Evolutionary conservation across 2,113 vertebrate species (phyloP).

Genomic region (Ophthalmotilapia sp.): DNA sequence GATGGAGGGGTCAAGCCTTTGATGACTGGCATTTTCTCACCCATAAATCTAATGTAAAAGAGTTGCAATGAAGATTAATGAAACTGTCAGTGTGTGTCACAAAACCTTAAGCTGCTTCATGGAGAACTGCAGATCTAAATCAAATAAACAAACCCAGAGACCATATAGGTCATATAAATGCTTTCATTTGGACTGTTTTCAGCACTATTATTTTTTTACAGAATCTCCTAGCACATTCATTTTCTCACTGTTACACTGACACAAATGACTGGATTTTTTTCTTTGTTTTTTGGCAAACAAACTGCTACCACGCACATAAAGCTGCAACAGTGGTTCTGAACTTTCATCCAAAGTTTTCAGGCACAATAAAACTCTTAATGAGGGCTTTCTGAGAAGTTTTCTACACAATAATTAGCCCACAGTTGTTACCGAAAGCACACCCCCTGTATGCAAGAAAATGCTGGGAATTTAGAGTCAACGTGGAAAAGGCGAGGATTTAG

Average conservation of each 20-base stretch:
- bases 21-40: not conserved
- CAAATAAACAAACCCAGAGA: not conserved
- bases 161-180: not conserved
- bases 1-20: not conserved
- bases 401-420: not conserved
- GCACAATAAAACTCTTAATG: constrained; percentile 27
- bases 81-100: not conserved
- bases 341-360: constrained; percentile 10
- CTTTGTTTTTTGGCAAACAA: not conserved
- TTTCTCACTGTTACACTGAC: not conserved
- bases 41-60: not conserved
- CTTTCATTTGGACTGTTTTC: not conserved
- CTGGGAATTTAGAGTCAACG: not conserved
- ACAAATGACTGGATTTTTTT: not conserved
- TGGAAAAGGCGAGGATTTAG: not conserved
- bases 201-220: not conserved
- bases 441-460: not conserved
- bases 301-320: not conserved
- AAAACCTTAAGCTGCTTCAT: not conserved
- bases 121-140: not conserved
- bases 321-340: not conserved
- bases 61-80: not conserved
- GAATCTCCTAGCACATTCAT: not conserved
- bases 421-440: not conserved
- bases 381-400: not conserved